phyloP scores from a whole-genome alignment of 2,113 vertebrate genomes.

The Alethe castanea region DNA sequence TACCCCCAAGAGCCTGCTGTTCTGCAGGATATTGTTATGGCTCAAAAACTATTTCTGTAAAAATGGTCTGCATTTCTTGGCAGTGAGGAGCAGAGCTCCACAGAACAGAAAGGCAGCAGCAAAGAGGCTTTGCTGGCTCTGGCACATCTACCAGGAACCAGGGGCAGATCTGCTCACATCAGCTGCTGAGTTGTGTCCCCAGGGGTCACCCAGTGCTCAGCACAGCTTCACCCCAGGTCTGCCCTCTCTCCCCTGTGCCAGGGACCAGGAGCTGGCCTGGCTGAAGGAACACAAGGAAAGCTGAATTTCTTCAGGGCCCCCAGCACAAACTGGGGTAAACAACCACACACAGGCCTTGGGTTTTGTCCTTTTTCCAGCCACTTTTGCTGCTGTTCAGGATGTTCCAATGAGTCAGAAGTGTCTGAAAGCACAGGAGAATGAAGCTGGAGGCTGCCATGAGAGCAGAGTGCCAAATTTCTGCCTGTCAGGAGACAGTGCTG shows the following conservation, averaged over 20 bases:
- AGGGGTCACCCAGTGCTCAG: fast-evolving
- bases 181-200: neutral
- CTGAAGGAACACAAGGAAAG: neutral
- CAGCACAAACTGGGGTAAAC: neutral
- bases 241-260: neutral
- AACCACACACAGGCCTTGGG: neutral
- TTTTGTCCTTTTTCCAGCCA: neutral
- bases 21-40: neutral
- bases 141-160: neutral
- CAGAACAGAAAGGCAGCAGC: neutral
- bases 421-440: neutral
- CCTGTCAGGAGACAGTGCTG: fast-evolving
- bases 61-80: neutral
- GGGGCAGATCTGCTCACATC: neutral
- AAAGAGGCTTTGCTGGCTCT: neutral
- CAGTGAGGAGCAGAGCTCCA: neutral
- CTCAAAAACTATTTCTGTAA: neutral
- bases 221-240: fast-evolving
- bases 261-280: neutral
- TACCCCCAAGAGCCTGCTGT: neutral
- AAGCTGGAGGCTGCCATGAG: neutral
- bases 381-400: neutral
- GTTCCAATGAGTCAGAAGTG: neutral
- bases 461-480: neutral
- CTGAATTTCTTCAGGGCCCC: neutral